These are phyloP conservation scores for Antheraea assamensis DNA, from an alignment of 2,888 invertebrate genomes.

Conservation along the genomic window DNA sequence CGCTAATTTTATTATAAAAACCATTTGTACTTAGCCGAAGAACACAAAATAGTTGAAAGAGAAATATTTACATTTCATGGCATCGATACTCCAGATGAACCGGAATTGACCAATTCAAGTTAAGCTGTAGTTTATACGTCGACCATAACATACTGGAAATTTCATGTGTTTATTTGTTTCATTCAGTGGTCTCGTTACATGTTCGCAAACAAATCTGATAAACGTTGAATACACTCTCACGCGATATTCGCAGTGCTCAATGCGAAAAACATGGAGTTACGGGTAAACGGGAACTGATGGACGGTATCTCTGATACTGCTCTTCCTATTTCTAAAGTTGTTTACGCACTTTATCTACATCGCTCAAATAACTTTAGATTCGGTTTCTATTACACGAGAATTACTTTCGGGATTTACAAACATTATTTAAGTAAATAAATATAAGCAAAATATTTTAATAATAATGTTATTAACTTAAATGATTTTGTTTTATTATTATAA, in stretches of 20 bases:
- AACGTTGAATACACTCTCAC: constrained; percentile 52
- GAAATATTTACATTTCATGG: not conserved
- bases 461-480: not conserved
- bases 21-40: not conserved
- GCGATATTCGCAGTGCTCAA: constrained; percentile 50
- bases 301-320: constrained; percentile 14
- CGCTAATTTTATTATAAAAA: not conserved
- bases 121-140: not conserved
- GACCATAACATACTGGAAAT: constrained; percentile 2
- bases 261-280: constrained; percentile 33
- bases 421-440: not conserved
- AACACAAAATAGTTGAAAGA: not conserved
- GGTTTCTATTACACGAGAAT: not conserved
- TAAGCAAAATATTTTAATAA: not conserved
- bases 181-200: constrained; percentile 59
- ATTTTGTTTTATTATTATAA: no score
- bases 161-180: constrained; percentile 52
- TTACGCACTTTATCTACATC: not conserved
- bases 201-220: constrained; percentile 63
- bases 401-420: not conserved
- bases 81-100: not conserved
- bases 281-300: constrained; percentile 20
- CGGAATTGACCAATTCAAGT: not conserved
- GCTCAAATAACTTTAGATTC: not conserved
- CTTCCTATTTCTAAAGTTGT: constrained; percentile 19